Conservation (phyloP, 1,140 invertebrate genomes). For the Drosophila pruinosa region DNA sequence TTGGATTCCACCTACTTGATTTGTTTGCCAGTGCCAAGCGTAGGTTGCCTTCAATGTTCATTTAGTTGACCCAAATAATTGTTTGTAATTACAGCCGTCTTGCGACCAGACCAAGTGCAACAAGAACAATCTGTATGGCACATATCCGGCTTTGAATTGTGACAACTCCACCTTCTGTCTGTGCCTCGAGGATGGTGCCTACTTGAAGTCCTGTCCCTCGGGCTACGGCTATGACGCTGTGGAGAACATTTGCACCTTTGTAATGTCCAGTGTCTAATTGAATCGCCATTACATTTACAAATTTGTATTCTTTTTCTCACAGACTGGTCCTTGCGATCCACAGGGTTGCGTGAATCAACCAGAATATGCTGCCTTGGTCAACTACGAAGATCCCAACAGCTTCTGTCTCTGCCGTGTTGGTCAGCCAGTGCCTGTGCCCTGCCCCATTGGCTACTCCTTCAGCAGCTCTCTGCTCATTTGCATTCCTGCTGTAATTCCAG, state of each 20-base stretch:
- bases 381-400: conserved; percentile 43
- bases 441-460: conserved; percentile 61
- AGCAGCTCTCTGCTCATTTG: background rate
- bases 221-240: conserved; percentile 30
- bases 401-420: conserved; percentile 62
- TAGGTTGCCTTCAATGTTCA: conserved; percentile 31
- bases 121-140: background rate
- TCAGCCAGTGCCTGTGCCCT: conserved; percentile 42
- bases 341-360: background rate
- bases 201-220: conserved; percentile 19
- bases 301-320: background rate
- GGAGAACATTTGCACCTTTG: conserved; percentile 29
- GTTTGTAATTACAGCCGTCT: conserved; percentile 7
- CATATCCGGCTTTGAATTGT: conserved; percentile 28
- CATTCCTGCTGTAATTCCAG: conserved; percentile 19
- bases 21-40: conserved; percentile 53
- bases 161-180: conserved; percentile 52
- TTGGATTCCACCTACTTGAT: background rate
- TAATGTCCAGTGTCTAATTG: conserved; percentile 15
- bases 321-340: conserved; percentile 63
- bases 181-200: conserved; percentile 41
- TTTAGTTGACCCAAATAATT: background rate
- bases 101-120: conserved; percentile 60
- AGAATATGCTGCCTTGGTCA: conserved; percentile 28
- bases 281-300: background rate